Evolutionary conservation across 2,888 invertebrate species (phyloP).

Genomic region (Sarcophaga carnaria): DNA sequence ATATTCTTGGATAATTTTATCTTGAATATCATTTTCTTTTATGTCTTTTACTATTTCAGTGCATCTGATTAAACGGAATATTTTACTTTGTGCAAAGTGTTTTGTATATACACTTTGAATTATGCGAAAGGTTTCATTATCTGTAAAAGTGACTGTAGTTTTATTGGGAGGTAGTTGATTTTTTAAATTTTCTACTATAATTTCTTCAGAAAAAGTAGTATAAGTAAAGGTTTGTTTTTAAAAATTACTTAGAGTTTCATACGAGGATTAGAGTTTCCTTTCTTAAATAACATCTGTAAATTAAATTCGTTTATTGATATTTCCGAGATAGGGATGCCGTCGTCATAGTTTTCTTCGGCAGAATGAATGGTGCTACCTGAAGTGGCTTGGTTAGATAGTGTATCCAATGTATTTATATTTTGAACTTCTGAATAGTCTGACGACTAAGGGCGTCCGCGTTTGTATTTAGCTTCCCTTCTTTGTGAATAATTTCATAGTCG

Average conservation of each 20-base stretch:
- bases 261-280: slow-evolving; percentile 13
- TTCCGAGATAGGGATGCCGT: slow-evolving; percentile 60
- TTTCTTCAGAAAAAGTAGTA: slow-evolving; percentile 33
- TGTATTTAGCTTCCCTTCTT: slow-evolving; percentile 48
- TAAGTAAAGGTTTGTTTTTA: slow-evolving; percentile 33
- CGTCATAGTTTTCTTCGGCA: slow-evolving; percentile 50
- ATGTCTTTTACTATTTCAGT: slow-evolving; percentile 62
- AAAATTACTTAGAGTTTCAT: slow-evolving; percentile 14
- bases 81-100: neutral
- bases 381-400: slow-evolving; percentile 36
- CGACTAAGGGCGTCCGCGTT: slow-evolving; percentile 70
- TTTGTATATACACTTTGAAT: neutral
- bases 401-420: slow-evolving; percentile 46
- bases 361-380: slow-evolving; percentile 50
- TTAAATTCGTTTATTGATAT: slow-evolving; percentile 56
- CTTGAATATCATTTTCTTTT: slow-evolving; percentile 50
- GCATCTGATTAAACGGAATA: slow-evolving; percentile 45
- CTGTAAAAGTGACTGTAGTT: slow-evolving; percentile 2
- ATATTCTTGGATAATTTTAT: slow-evolving; percentile 63
- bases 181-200: slow-evolving; percentile 44
- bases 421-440: neutral
- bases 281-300: neutral
- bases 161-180: slow-evolving; percentile 47
- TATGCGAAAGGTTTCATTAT: slow-evolving; percentile 1
- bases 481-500: neutral